A percentile compares a stretch with the other conserved stretches of the same genome.
Evolutionary conservation across 2,113 vertebrate species (phyloP).

Genomic region (Sigmodon hispidus): DNA sequence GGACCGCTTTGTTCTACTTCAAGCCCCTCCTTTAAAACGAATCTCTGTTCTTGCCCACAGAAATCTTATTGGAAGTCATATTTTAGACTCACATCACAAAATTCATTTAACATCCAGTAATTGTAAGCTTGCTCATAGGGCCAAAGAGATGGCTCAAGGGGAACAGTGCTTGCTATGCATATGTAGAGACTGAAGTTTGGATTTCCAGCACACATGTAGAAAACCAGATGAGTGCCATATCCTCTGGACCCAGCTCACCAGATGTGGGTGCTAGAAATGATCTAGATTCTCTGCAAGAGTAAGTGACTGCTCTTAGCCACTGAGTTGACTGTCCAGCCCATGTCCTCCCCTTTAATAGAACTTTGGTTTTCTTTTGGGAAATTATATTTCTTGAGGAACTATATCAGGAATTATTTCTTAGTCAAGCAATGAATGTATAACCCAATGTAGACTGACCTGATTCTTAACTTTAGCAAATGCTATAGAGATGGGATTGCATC

Average conservation of each 20-base stretch:
- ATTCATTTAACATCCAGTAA: neutral
- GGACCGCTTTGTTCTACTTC: neutral
- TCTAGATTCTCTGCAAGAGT: neutral
- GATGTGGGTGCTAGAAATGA: neutral
- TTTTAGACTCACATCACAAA: slow-evolving; percentile 28
- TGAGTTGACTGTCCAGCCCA: neutral
- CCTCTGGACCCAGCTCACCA: neutral
- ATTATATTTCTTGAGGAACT: neutral
- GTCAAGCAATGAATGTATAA: neutral
- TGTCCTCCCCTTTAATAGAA: neutral
- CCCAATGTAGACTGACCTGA: neutral
- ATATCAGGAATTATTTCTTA: neutral
- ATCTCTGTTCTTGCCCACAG: neutral
- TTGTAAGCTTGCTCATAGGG: neutral
- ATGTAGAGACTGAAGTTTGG: neutral
- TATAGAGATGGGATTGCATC: neutral
- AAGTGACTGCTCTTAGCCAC: neutral
- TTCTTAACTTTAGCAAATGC: neutral
- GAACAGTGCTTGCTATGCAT: neutral
- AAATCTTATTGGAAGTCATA: slow-evolving; percentile 16
- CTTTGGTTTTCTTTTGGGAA: slow-evolving; percentile 33
- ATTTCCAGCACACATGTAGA: neutral
- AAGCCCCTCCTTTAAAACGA: neutral
- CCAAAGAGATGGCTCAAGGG: neutral
- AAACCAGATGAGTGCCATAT: neutral